These are phyloP conservation scores for Catocala fraxini DNA, from an alignment of 2,888 invertebrate species.

Conservation along the genomic window DNA sequence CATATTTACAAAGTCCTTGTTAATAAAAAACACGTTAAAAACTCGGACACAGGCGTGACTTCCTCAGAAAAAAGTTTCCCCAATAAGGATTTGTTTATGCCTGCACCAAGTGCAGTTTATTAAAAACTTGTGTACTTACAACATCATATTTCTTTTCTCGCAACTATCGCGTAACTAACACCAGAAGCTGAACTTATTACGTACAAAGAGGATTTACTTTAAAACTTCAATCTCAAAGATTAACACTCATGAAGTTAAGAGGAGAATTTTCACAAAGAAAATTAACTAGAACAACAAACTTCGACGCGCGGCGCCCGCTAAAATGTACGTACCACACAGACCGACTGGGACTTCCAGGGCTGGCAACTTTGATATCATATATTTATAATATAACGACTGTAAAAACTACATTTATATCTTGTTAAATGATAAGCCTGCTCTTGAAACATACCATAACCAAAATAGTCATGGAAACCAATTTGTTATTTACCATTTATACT, in stretches of 20 bases:
- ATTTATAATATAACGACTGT: too few relatives aligned
- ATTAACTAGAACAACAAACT: constrained; percentile 56
- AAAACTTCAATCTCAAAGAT: constrained; percentile 59
- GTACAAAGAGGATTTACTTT: constrained; percentile 43
- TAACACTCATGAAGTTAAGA: constrained; percentile 58
- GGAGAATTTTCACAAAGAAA: constrained; percentile 62
- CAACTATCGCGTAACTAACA: constrained; percentile 42
- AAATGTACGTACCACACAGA: constrained; percentile 40
- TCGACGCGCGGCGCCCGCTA: constrained; percentile 36
- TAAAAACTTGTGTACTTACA: constrained; percentile 30
- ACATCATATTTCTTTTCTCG: constrained; percentile 32
- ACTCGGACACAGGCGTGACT: constrained; percentile 28
- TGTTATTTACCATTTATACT: too few relatives aligned
- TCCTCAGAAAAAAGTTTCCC: constrained; percentile 24
- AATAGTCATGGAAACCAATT: too few relatives aligned
- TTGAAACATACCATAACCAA: too few relatives aligned
- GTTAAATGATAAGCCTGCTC: too few relatives aligned
- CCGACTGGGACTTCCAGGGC: constrained; percentile 32
- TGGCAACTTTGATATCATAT: constrained; percentile 16
- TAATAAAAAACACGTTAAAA: constrained; percentile 6
- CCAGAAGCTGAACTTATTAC: constrained; percentile 38
- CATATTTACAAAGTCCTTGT: neutral
- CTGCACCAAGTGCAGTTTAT: constrained; percentile 24
- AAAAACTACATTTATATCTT: too few relatives aligned
- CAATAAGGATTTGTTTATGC: constrained; percentile 37